Evolutionary conservation across 2,113 vertebrate species (phyloP), one percentile per base, ranked within the genome.

Genomic region (Neopipo cinnamomea): DNA sequence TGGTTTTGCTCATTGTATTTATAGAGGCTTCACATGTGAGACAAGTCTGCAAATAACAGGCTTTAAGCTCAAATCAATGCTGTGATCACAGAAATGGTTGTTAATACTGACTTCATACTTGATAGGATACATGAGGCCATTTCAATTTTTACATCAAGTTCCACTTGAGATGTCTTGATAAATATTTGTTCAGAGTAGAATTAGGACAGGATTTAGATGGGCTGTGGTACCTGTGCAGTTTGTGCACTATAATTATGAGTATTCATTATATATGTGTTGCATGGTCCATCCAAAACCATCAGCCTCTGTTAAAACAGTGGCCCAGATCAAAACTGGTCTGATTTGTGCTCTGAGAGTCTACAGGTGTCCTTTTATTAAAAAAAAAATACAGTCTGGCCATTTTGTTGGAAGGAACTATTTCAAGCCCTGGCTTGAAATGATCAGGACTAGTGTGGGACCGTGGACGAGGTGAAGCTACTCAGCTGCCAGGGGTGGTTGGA

Each of bases 241-340:
- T 13, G 1, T 71, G 37, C 37, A 14, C 14, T 77, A 1, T 23
- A 73, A 53, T 66, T 73, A 65, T 4, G 13, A 1, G 0, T 49
- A 14, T 52, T 52, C 18, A 47, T 76, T 59, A 31, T 49, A 28
- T 28, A 59, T 28, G 19, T 11, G 3, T 55, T 75, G 25, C 13
- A 6, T 16, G 8, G 14, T 28, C 61, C 37, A 61, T 83, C 41
- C 41, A 84, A 68, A 94, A 41, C 16, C 19, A 53, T 25, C 63
- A 63, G 5, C 20, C 11, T 35, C 31, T 76, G 10, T 17, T 65
- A 31, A 76, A 73, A 25, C 14, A 42, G 16, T 11, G 13, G 9
- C 19, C 35, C 19, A 31, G 28, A 56, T 18, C 37, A 70, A 17
- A 55, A 62, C 41, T 41, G 31, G 7, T 80, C 33, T 37, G 30